Base-by-base conservation (phyloP, 2,113 vertebrate genomes). In the Peromyscus californicus region DNA sequence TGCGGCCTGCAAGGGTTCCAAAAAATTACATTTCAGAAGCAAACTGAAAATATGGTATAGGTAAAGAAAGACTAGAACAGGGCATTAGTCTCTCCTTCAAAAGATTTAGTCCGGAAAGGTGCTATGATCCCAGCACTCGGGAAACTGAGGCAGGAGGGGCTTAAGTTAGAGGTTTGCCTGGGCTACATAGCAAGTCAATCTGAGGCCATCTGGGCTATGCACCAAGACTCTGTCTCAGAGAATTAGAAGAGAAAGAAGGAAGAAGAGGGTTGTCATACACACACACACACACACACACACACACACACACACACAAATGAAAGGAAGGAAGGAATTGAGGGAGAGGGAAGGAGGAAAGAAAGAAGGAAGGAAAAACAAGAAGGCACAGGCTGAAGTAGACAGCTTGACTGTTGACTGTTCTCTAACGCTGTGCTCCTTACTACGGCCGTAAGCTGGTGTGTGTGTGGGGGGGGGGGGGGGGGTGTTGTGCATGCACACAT, bases 21-120 rank as follows among this genome's bases (percentile, higher is more conserved):
- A 63, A 94, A 7, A n/a, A 5, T 51, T 75, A 33, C 45, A 90
- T 90, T 88, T 93, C 85, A 84, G 85, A 94, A 13, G 6, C n/a
- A 63, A 96, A 59, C 42, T 7, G 91, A 57, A 72, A 97, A 91
- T 92, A 39, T 31, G 33, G 26, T 11, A 24, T 69, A 22, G 3
- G 13, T 84, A 31, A 96, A 96, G 74, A 89, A 93, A 75, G 6
- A 78, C 21, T 89, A 78, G 7, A 74, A 9, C 2, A 90, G 75
- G 87, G 74, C 48, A 15, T 75, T 3, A 84, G 33, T 45, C 79
- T 88, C 76, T 72, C 42, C 39, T 33, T 84, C 82, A 45, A 67
- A 91, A 96, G 39, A 31, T 75, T 89, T 29, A 67, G 61, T 86
- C 70, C n/a, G 24, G 8, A 13, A 57, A 45, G 12, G 29, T 31